Evolutionary conservation across 2,888 invertebrate genomes (phyloP).

Genomic region (Halictus quadricinctus): DNA sequence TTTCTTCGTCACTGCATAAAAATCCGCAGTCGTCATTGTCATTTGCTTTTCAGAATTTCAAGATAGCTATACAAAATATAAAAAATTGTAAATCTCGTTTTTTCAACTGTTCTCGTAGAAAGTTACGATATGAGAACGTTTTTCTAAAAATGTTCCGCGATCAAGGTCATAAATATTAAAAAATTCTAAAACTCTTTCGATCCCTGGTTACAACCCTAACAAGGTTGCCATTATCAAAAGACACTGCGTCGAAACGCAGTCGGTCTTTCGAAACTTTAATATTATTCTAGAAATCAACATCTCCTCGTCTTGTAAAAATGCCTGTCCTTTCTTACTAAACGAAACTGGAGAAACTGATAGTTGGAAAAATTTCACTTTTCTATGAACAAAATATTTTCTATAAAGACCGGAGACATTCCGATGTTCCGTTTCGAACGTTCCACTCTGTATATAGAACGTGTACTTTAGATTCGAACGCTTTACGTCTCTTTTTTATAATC

Average conservation of each 20-base stretch:
- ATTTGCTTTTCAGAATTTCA: too few relatives aligned
- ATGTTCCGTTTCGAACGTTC: constrained; percentile 2
- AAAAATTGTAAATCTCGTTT: too few relatives aligned
- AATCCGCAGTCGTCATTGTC: too few relatives aligned
- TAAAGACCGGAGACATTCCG: background rate
- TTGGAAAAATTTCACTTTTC: background rate
- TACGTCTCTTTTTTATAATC: constrained; percentile 10
- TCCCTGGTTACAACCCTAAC: background rate
- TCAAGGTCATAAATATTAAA: too few relatives aligned
- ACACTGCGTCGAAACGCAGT: background rate
- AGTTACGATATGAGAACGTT: too few relatives aligned
- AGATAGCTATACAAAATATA: too few relatives aligned
- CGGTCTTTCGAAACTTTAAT: background rate
- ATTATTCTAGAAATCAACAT: background rate
- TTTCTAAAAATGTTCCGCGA: too few relatives aligned
- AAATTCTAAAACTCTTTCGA: background rate
- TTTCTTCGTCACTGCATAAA: too few relatives aligned
- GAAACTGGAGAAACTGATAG: background rate
- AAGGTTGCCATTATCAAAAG: background rate
- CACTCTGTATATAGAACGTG: background rate
- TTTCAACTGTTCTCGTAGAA: too few relatives aligned
- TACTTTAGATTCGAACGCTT: constrained; percentile 10
- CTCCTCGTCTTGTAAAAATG: background rate
- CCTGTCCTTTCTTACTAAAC: background rate
- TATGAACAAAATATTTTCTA: background rate